A percentile compares a stretch with the other conserved stretches of the same genome.
Conservation (phyloP, 2,888 invertebrate species). For the Toxonevra muliebris region DNA sequence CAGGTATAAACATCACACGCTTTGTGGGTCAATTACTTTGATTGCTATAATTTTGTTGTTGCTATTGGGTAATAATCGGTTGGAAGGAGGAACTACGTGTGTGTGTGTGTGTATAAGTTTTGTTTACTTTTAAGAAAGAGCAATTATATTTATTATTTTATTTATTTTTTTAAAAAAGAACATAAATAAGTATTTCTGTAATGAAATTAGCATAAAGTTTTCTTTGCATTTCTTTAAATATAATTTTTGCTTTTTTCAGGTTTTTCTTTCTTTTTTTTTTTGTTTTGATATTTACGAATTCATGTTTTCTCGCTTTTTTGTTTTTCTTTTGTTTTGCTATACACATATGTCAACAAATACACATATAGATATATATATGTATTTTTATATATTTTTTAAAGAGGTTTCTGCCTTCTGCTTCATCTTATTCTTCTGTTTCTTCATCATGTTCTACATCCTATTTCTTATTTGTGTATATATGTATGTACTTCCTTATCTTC, state of each 20-base stretch:
- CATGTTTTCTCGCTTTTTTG: conserved; percentile 1
- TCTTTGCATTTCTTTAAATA: conserved; percentile 32
- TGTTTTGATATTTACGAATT: conserved; percentile 16
- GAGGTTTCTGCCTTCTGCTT: conserved; percentile 45
- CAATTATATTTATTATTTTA: conserved; percentile 23
- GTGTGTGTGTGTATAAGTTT: background rate
- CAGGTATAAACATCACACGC: too few relatives aligned
- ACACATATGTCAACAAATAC: conserved; percentile 1
- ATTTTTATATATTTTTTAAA: conserved; percentile 22
- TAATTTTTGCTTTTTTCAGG: conserved; percentile 26
- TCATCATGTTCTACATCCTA: conserved; percentile 8
- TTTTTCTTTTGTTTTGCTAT: conserved; percentile 29
- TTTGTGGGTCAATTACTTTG: background rate
- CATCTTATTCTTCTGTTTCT: conserved; percentile 27
- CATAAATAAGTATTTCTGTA: conserved; percentile 37
- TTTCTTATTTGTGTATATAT: too few relatives aligned
- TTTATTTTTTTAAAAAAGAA: conserved; percentile 33
- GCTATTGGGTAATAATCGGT: background rate
- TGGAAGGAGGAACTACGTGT: background rate
- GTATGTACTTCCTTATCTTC: conserved; percentile 16
- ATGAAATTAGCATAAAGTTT: conserved; percentile 37
- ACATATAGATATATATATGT: conserved; percentile 21
- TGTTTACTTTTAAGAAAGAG: conserved; percentile 26
- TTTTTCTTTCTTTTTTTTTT: conserved; percentile 23
- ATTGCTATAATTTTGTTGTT: background rate